Conservation (phyloP, 2,113 vertebrate genomes). For the Sminthopsis crassicaudata region DNA sequence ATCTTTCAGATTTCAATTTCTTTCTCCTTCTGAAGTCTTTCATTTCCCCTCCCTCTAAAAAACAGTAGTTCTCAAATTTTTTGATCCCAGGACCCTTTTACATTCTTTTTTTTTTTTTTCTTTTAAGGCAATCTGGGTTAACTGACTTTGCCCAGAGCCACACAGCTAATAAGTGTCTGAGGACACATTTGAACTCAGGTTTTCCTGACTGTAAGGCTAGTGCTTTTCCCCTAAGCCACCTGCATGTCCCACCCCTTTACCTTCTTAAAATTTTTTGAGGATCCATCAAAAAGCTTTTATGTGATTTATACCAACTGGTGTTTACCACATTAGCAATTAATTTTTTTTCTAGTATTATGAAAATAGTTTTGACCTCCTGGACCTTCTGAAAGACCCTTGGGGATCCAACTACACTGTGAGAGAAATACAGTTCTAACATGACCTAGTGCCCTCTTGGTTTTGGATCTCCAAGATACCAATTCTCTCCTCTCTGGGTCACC, state of each 20-base stretch:
- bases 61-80: not conserved
- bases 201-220: not conserved
- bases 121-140: not conserved
- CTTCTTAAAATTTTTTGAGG: not conserved
- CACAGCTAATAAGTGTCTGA: not conserved
- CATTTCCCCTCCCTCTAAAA: not conserved
- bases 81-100: not conserved
- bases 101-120: not conserved
- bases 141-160: not conserved
- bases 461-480: not conserved
- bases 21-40: not conserved
- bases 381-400: too few species aligned
- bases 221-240: not conserved
- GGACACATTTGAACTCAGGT: not conserved
- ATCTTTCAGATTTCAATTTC: not conserved
- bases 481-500: not conserved
- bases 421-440: not conserved
- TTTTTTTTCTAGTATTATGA: not conserved
- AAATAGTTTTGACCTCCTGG: not conserved
- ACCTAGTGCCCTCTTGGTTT: not conserved
- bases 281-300: too few species aligned
- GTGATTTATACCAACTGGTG: not conserved
- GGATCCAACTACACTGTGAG: not conserved
- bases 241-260: not conserved
- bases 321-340: not conserved